phyloP scores from a whole-genome alignment of 2,888 invertebrate genomes.

The Phyllotreta cruciferae region DNA sequence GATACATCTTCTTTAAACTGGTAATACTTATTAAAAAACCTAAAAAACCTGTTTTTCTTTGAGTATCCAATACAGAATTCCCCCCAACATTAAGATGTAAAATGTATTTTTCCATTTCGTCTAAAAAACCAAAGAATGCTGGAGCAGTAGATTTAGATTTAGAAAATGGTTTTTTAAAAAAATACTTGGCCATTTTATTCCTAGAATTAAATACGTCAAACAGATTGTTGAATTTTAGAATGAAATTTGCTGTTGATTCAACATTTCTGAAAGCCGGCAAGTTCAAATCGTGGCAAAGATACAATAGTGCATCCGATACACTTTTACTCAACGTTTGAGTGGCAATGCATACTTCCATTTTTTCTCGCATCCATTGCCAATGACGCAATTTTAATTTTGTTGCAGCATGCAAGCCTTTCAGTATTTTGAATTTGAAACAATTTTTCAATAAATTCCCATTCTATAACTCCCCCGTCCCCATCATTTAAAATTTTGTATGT shows the following conservation, averaged over 20 bases:
- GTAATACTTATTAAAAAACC: slow-evolving; percentile 28
- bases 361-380: slow-evolving; percentile 30
- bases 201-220: slow-evolving; percentile 38
- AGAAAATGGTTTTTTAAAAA: slow-evolving; percentile 37
- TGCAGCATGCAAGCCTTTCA: slow-evolving; percentile 27
- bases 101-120: slow-evolving; percentile 18
- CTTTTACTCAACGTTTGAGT: slow-evolving; percentile 41
- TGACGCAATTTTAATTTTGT: slow-evolving; percentile 16
- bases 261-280: not conserved
- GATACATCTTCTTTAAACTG: slow-evolving; percentile 25
- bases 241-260: slow-evolving; percentile 29
- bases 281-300: slow-evolving; percentile 3
- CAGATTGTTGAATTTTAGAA: slow-evolving; percentile 33
- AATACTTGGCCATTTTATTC: slow-evolving; percentile 30
- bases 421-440: slow-evolving; percentile 34
- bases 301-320: slow-evolving; percentile 20
- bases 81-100: slow-evolving; percentile 6
- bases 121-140: slow-evolving; percentile 23
- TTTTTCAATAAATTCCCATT: slow-evolving; percentile 32
- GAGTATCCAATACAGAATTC: slow-evolving; percentile 18
- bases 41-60: slow-evolving; percentile 31
- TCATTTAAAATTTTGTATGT: slow-evolving; percentile 28
- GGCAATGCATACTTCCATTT: slow-evolving; percentile 44
- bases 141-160: not conserved
- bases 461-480: slow-evolving; percentile 23